These are phyloP conservation scores for Neostethus bicornis DNA, from an alignment of 2,797 vertebrate genomes.

Conservation along the genomic window DNA sequence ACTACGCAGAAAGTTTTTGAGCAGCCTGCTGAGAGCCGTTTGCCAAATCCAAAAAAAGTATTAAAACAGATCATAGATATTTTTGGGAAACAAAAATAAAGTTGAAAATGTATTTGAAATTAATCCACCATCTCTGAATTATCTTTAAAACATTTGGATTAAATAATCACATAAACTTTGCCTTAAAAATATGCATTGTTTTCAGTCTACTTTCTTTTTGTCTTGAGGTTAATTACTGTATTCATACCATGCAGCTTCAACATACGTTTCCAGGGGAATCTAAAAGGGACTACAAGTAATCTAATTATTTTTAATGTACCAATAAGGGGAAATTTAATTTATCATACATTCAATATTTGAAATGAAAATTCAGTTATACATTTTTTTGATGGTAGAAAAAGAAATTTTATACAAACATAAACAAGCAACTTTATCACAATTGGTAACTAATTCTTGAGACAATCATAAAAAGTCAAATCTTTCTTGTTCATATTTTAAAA, in stretches of 20 bases:
- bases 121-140: too few relatives aligned
- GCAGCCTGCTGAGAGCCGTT: not conserved
- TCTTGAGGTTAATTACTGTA: too few relatives aligned
- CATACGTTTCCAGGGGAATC: too few relatives aligned
- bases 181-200: too few relatives aligned
- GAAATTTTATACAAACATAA: conserved; percentile 75
- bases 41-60: not conserved
- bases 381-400: conserved; percentile 21
- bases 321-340: not conserved
- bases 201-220: too few relatives aligned
- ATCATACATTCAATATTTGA: not conserved
- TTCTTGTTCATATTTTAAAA: conserved; percentile 35
- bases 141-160: too few relatives aligned
- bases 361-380: not conserved
- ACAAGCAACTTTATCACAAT: conserved; percentile 76
- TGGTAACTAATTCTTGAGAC: conserved; percentile 33
- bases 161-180: too few relatives aligned
- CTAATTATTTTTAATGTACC: not conserved
- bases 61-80: not conserved
- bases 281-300: not conserved
- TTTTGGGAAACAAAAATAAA: too few relatives aligned
- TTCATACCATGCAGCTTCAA: not conserved
- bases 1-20: not conserved
- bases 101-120: too few relatives aligned
- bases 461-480: conserved; percentile 12